Base-by-base conservation (phyloP, 2,797 vertebrate genomes). In the Gobio occitaniae region DNA sequence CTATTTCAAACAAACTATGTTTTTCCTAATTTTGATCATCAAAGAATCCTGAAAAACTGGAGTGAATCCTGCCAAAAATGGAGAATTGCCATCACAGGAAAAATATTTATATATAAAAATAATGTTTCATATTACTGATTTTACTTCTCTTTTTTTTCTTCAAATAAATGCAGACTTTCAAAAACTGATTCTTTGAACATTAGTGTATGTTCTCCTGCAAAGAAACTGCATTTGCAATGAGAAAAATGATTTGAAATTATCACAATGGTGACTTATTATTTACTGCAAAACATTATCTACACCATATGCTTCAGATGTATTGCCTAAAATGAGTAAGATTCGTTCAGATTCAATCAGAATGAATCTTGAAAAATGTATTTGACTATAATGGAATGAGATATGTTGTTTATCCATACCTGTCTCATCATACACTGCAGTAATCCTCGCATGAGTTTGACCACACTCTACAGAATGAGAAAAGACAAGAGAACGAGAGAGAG, bases 381-480 rank as follows among this genome's bases (percentile, higher is more conserved):
- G 11, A 19, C 38, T n/a, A n/a, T 36, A 80, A 4, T 4, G 11
- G 10, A 80, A 66, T 21, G 6, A 75, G 7, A 32, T 13, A 12
- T 19, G 36, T 48, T 69, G 32, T 66, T 76, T 65, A 70, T 44
- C 25, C 50, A 11, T 96, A 99, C 98, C 97, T 99, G 98, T 94
- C 97, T 96, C 92, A 98, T 97, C 90, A 97, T 96, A 90, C 97
- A 98, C 90, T 97, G 97, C 0, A 99, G 96, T 87, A 99, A 90
- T 0, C 97, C 97, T 82, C 97, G 95, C 98, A 99, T 99, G 74
- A 99, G 93, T 91, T 99, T 99, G 90, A 99, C 98, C 90, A 99
- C 97, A 0, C 96, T 99, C 98, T 99, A 90, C n/a, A 91, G 36
- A 82, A 87, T 80, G 88, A 87, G 90, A 84, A 86, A 89, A 90